Conservation (phyloP, 2,797 vertebrate genomes). For the Poeciliopsis infans region DNA sequence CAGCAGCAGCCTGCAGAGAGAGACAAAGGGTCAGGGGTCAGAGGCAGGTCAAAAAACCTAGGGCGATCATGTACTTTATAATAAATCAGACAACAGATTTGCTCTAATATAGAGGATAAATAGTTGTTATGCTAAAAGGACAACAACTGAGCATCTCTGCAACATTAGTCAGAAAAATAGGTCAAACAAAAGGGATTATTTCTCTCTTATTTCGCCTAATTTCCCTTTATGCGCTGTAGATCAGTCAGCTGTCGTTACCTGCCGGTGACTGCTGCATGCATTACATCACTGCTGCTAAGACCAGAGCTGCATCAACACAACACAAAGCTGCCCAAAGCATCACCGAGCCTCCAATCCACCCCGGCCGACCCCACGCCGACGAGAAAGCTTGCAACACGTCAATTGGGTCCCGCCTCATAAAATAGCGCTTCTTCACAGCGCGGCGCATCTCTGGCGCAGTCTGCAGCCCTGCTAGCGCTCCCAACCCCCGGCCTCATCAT, state of each 20-base stretch:
- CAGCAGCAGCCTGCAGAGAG: slow-evolving; percentile 89
- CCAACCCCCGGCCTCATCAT: slow-evolving; percentile 46
- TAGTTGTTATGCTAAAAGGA: neutral
- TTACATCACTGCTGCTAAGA: slow-evolving; percentile 52
- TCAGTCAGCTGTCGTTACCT: slow-evolving; percentile 18
- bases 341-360: neutral
- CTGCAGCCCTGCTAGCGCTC: slow-evolving; percentile 49
- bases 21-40: slow-evolving; percentile 29
- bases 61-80: neutral
- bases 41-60: neutral
- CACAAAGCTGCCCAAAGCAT: neutral
- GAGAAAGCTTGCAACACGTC: neutral
- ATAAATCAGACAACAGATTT: neutral
- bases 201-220: neutral
- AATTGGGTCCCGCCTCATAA: neutral
- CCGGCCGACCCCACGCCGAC: neutral
- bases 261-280: slow-evolving; percentile 50
- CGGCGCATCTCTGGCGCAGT: slow-evolving; percentile 69
- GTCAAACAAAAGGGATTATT: neutral
- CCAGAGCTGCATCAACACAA: slow-evolving; percentile 33
- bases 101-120: neutral
- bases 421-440: slow-evolving; percentile 10
- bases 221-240: neutral
- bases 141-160: neutral
- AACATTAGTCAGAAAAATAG: neutral